Conservation (phyloP, 2,113 vertebrate genomes). For the Copsychus sechellarum region DNA sequence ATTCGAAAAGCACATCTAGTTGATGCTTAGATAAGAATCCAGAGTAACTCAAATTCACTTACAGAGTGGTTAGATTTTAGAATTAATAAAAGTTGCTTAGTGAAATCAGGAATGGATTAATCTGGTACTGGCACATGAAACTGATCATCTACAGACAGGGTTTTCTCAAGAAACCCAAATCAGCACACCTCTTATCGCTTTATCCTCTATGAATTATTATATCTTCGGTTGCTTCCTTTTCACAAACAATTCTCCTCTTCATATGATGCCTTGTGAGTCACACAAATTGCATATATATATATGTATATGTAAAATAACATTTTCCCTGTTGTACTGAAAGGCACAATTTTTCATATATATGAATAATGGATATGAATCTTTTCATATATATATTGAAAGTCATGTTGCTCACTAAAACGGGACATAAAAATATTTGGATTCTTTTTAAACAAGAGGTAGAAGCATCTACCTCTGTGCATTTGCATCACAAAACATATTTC, state of each 20-base stretch:
- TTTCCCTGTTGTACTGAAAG: background rate
- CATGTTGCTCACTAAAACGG: background rate
- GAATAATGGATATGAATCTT: background rate
- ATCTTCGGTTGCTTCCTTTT: background rate
- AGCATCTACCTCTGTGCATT: background rate
- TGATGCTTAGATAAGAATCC: background rate
- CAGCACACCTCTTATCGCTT: background rate
- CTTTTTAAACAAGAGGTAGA: background rate
- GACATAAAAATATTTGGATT: background rate
- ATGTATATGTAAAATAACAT: too few relatives aligned
- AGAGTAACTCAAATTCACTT: background rate
- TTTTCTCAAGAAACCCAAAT: background rate
- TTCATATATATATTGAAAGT: background rate
- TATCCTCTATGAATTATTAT: background rate
- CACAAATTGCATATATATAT: background rate
- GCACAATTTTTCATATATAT: background rate
- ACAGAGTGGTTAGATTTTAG: background rate
- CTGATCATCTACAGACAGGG: background rate
- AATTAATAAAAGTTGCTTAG: background rate
- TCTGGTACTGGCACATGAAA: background rate
- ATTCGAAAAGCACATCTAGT: background rate
- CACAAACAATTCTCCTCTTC: background rate
- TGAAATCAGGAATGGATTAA: background rate
- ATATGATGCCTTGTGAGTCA: background rate
- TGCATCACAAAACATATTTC: background rate